Conservation (phyloP, 2,888 invertebrate species). For the Lasioglossum morio region DNA sequence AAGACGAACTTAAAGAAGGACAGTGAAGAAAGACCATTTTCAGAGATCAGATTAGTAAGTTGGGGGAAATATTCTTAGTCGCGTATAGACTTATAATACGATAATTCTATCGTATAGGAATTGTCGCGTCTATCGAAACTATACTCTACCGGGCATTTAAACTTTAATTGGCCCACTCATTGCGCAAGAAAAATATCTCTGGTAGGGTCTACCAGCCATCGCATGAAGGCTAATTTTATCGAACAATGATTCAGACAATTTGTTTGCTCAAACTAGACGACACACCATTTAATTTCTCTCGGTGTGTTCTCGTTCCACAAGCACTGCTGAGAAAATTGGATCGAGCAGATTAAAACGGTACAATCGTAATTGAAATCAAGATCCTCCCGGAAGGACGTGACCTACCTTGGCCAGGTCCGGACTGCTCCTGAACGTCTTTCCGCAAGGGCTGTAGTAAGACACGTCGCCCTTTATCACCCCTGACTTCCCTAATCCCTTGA, state of each 20-base stretch:
- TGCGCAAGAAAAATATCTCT: not conserved
- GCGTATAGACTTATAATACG: too few relatives aligned
- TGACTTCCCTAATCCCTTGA: slow-evolving; percentile 93
- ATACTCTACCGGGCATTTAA: not conserved
- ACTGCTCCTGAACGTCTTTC: slow-evolving; percentile 87
- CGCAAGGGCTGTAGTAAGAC: slow-evolving; percentile 91
- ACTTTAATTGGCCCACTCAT: not conserved
- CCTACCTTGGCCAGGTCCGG: slow-evolving; percentile 87
- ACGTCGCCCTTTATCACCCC: slow-evolving; percentile 97
- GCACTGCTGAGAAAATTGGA: not conserved
- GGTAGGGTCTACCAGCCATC: not conserved
- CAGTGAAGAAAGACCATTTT: too few relatives aligned
- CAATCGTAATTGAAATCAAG: not conserved
- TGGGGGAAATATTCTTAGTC: too few relatives aligned
- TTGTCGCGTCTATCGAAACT: too few relatives aligned
- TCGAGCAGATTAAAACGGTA: not conserved
- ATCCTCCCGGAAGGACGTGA: not conserved
- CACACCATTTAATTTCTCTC: not conserved
- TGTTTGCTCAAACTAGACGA: not conserved
- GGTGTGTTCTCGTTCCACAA: not conserved
- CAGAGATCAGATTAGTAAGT: too few relatives aligned
- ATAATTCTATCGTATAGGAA: too few relatives aligned
- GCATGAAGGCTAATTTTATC: not conserved
- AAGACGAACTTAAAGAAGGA: too few relatives aligned
- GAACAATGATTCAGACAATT: not conserved